These are phyloP conservation scores for Erethizon dorsatum DNA, from an alignment of 2,797 vertebrate genomes.

Conservation along the genomic window DNA sequence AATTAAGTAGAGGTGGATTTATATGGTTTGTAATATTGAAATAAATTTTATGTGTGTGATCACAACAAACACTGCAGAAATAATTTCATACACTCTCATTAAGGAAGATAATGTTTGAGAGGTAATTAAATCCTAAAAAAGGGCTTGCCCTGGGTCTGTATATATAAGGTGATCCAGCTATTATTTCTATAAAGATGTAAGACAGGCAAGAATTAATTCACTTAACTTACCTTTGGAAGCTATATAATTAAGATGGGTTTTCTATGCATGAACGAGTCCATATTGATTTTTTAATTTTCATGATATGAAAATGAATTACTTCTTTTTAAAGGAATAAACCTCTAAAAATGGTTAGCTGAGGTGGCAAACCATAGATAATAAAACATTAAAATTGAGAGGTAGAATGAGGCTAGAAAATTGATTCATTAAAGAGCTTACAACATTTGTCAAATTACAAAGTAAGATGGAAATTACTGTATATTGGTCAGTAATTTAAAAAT, in stretches of 20 bases:
- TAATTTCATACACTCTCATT: constrained; percentile 22
- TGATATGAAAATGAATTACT: constrained; percentile 68
- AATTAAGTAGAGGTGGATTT: constrained; percentile 12
- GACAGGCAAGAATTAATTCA: constrained; percentile 50
- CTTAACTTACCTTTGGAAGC: not conserved
- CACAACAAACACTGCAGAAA: not conserved
- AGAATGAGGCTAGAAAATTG: constrained; percentile 65
- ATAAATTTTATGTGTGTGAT: constrained; percentile 26
- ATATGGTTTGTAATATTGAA: not conserved
- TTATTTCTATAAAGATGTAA: constrained; percentile 66
- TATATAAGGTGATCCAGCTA: not conserved
- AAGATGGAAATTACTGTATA: not conserved
- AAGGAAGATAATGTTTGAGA: constrained; percentile 51
- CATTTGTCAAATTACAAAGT: constrained; percentile 69
- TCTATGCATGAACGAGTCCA: constrained; percentile 43
- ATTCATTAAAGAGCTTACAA: constrained; percentile 69
- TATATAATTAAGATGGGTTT: constrained; percentile 63
- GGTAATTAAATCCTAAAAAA: constrained; percentile 48
- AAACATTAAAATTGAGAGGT: constrained; percentile 65
- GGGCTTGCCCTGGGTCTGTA: not conserved
- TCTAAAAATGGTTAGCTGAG: constrained; percentile 22
- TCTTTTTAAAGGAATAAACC: constrained; percentile 57
- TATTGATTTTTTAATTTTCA: constrained; percentile 67
- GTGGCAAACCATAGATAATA: constrained; percentile 67
- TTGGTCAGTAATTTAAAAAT: constrained; percentile 62